phyloP scores from a whole-genome alignment of 1,140 invertebrate species.

The Micrasema longulum region DNA sequence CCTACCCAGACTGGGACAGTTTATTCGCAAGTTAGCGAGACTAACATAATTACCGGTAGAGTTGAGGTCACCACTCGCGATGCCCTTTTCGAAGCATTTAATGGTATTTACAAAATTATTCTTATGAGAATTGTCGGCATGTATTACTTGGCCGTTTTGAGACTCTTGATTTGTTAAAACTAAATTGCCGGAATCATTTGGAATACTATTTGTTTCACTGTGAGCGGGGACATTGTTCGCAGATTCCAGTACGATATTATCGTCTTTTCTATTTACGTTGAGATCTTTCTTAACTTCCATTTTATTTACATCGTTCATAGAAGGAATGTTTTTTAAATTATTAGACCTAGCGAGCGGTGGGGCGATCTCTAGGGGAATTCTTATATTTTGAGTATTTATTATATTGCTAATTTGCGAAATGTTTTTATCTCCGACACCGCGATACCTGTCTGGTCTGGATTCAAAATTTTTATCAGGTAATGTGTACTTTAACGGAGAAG shows the following conservation, averaged over 20 bases:
- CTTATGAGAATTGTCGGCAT: slow-evolving; percentile 15
- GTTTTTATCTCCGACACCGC: slow-evolving; percentile 26
- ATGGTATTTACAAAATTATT: slow-evolving; percentile 20
- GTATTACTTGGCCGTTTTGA: neutral
- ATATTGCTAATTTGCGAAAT: slow-evolving; percentile 21
- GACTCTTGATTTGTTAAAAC: slow-evolving; percentile 8
- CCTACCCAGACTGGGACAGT: slow-evolving; percentile 53
- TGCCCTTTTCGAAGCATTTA: slow-evolving; percentile 34
- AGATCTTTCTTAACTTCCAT: slow-evolving; percentile 2
- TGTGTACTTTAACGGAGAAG: slow-evolving; percentile 45
- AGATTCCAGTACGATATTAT: neutral
- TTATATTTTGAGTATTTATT: neutral
- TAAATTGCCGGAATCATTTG: neutral
- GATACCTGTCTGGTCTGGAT: slow-evolving; percentile 54
- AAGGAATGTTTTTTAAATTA: slow-evolving; percentile 53
- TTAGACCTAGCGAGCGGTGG: slow-evolving; percentile 46
- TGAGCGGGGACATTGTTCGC: neutral
- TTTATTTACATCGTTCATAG: slow-evolving; percentile 23
- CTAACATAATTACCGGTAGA: slow-evolving; percentile 65
- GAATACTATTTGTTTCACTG: neutral
- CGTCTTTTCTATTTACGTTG: neutral
- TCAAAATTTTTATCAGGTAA: slow-evolving; percentile 51
- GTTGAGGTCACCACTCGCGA: slow-evolving; percentile 1
- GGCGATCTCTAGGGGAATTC: slow-evolving; percentile 11
- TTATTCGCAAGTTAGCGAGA: slow-evolving; percentile 64